Percentiles rank a stretch among this genome's conserved stretches.
phyloP scores from a whole-genome alignment of 2,113 vertebrate species.

The Promerops cafer region DNA sequence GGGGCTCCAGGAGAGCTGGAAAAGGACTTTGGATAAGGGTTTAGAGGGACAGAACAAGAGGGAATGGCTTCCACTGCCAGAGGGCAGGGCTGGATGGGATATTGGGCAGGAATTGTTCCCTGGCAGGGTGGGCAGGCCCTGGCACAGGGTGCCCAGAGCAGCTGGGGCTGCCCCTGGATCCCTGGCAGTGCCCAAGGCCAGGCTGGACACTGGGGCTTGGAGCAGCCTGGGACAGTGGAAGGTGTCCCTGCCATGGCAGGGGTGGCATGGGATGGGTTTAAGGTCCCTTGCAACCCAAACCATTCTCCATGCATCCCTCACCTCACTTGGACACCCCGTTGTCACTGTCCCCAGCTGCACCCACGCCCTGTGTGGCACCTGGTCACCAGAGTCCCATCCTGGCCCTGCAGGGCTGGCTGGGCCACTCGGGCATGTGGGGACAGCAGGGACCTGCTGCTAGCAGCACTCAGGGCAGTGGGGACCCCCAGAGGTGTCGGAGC shows the following conservation, averaged over 20 bases:
- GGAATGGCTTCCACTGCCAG: neutral
- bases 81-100: neutral
- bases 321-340: neutral
- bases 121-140: neutral
- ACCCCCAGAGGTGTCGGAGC: neutral
- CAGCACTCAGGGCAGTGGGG: neutral
- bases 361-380: accelerated
- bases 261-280: accelerated
- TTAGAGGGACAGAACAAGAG: neutral
- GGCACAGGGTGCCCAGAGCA: neutral
- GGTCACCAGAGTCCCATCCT: too few relatives aligned
- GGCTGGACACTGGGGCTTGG: neutral
- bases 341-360: neutral
- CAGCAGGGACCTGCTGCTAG: neutral
- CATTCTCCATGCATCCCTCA: neutral
- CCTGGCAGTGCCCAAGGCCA: neutral
- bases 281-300: neutral
- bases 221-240: neutral
- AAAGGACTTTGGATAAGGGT: neutral
- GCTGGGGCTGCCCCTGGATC: neutral
- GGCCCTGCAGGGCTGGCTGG: neutral
- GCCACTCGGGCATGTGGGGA: neutral
- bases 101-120: neutral
- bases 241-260: neutral
- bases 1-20: neutral